A percentile compares a stretch with the other conserved stretches of the same genome.
Conservation (phyloP, 2,113 vertebrate genomes). For the Erinaceus europaeus region DNA sequence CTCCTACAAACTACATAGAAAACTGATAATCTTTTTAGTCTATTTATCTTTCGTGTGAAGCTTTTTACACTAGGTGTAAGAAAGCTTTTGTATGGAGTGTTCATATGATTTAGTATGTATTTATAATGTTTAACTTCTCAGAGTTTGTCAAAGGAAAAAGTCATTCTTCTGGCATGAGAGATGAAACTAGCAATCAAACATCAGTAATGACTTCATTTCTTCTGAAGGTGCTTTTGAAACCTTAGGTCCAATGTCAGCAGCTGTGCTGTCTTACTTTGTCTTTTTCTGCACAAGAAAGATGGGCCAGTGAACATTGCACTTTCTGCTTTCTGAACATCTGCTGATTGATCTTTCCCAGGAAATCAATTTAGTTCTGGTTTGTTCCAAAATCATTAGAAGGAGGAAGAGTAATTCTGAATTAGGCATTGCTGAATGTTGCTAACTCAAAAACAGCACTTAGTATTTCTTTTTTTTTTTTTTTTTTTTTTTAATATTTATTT, state of each 20-base stretch:
- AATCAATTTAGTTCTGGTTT: conserved; percentile 17
- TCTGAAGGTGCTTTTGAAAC: background rate
- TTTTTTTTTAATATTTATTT: no score
- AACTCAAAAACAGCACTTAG: background rate
- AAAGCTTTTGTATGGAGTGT: background rate
- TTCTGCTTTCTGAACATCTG: background rate
- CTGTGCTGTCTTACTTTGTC: background rate
- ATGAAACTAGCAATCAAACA: conserved; percentile 21
- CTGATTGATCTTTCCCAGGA: conserved; percentile 10
- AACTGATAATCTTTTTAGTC: background rate
- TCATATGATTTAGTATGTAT: background rate
- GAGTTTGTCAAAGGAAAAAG: background rate
- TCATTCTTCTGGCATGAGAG: background rate
- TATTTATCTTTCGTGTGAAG: background rate
- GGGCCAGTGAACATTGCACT: background rate
- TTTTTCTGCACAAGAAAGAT: background rate
- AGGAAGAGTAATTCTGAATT: background rate
- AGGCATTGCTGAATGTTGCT: background rate
- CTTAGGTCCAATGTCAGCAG: background rate
- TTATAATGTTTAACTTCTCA: background rate
- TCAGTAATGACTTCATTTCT: background rate
- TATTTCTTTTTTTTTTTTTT: no score
- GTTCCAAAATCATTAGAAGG: background rate
- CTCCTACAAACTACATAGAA: background rate
- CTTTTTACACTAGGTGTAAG: background rate